Conservation (phyloP, 2,888 invertebrate genomes). For the Aelia acuminata region DNA sequence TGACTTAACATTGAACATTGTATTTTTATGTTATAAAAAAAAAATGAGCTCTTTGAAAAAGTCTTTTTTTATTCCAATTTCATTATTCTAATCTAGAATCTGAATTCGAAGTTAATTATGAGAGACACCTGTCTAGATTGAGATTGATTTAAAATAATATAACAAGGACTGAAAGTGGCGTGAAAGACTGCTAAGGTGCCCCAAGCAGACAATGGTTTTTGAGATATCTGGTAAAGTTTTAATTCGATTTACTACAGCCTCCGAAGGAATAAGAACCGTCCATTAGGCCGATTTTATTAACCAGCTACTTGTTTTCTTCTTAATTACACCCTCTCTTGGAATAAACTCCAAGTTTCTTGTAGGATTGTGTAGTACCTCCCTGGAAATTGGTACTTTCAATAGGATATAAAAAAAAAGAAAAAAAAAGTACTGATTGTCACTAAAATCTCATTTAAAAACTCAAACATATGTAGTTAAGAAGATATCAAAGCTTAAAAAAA, state of each 20-base stretch:
- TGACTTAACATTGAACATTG: too few relatives aligned
- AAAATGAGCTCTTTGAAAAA: too few relatives aligned
- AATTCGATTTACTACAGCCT: background rate
- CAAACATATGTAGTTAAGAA: too few relatives aligned
- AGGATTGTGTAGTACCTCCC: too few relatives aligned
- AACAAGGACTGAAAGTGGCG: background rate
- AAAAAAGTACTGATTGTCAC: too few relatives aligned
- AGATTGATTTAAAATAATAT: background rate
- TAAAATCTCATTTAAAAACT: too few relatives aligned
- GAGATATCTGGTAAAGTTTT: conserved; percentile 17
- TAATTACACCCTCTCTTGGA: background rate
- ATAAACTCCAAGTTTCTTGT: background rate
- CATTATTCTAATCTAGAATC: background rate
- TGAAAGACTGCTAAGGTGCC: background rate
- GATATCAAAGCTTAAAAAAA: too few relatives aligned
- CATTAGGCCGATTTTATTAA: conserved; percentile 41
- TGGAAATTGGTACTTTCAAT: too few relatives aligned
- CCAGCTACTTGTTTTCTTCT: conserved; percentile 2
- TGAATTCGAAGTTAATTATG: background rate
- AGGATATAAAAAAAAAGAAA: too few relatives aligned
- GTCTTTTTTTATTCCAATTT: too few relatives aligned
- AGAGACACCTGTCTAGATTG: background rate
- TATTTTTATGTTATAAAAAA: too few relatives aligned
- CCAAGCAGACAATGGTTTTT: conserved; percentile 13
- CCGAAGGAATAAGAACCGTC: conserved; percentile 23